phyloP scores from a whole-genome alignment of 23 tunicate species.

The Diplosoma virens region DNA sequence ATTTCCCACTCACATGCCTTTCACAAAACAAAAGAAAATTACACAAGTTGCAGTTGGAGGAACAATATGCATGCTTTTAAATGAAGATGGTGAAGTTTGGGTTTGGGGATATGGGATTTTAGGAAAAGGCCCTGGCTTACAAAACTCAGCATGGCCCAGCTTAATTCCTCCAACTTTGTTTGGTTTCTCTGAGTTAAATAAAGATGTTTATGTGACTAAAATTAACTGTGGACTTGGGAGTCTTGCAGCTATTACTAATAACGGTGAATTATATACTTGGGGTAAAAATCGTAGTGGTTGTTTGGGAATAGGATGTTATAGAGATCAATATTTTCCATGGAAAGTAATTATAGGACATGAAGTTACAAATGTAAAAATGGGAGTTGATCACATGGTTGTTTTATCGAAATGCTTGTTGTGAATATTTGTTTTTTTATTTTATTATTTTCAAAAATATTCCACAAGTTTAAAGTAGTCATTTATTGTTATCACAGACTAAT shows the following conservation, averaged over 20 bases:
- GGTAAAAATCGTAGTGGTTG: conserved; percentile 79
- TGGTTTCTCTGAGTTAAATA: conserved; percentile 50
- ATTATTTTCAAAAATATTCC: too few relatives aligned
- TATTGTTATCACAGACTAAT: too few relatives aligned
- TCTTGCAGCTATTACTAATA: conserved; percentile 75
- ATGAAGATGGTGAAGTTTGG: conserved; percentile 75
- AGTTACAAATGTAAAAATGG: conserved; percentile 52
- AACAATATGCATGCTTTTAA: conserved; percentile 42
- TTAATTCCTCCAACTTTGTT: conserved; percentile 71
- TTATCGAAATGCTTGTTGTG: conserved; percentile 51
- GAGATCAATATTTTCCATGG: conserved; percentile 92
- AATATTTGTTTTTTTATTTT: not conserved
- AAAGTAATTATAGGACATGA: conserved; percentile 52
- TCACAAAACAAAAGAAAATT: conserved; percentile 42
- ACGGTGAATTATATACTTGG: conserved; percentile 79
- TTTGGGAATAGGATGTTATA: conserved; percentile 44
- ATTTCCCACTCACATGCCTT: conserved; percentile 47
- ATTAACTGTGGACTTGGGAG: conserved; percentile 58
- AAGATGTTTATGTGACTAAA: conserved; percentile 42
- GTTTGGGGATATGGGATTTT: conserved; percentile 95
- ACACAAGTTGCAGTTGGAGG: conserved; percentile 67
- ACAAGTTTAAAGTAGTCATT: too few relatives aligned
- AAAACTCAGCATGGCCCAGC: conserved; percentile 33
- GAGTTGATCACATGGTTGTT: conserved; percentile 80
- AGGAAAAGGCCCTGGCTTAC: conserved; percentile 84